Conservation (phyloP, 1,140 invertebrate species). For the Diachasma alloeum region DNA sequence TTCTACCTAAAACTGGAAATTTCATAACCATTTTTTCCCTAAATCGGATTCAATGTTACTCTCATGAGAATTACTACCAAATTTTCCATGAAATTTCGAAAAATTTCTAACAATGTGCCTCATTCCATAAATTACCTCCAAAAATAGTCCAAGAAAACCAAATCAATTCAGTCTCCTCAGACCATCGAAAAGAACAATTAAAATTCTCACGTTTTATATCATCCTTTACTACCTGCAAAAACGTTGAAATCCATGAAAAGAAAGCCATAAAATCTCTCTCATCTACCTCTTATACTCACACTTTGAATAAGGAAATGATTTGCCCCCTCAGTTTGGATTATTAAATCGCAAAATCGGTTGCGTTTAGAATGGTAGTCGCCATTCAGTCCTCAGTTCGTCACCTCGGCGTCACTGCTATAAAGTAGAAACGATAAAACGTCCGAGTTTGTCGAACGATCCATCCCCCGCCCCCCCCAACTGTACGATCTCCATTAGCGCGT, state of each 20-base stretch:
- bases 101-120: no score
- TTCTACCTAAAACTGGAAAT: no score
- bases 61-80: no score
- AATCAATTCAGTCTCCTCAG: neutral
- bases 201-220: neutral
- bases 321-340: neutral
- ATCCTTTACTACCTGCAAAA: neutral
- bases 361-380: neutral
- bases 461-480: neutral
- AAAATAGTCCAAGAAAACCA: neutral
- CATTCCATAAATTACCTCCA: neutral
- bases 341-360: neutral
- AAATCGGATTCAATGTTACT: no score
- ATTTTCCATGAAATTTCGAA: no score
- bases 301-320: neutral
- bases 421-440: neutral
- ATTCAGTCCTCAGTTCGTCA: neutral
- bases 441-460: neutral
- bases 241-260: neutral
- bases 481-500: neutral
- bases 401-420: neutral
- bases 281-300: neutral
- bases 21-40: no score
- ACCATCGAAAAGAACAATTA: neutral
- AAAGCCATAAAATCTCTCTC: neutral